Conservation (phyloP, 2,888 invertebrate genomes). For the Coleophora deauratella region DNA sequence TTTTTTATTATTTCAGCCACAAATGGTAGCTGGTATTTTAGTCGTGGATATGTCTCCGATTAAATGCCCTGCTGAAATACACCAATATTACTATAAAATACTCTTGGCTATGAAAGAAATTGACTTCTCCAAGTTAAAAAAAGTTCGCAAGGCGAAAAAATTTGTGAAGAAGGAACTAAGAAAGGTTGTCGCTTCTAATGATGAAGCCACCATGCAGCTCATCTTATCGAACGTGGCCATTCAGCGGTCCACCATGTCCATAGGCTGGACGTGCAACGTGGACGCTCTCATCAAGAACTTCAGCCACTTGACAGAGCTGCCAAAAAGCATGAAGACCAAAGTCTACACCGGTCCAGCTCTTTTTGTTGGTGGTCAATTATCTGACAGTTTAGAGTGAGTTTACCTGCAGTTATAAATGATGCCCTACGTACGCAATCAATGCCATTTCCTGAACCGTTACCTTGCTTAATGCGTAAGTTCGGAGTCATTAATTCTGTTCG, state of each 20-base stretch:
- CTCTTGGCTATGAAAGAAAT: constrained; percentile 63
- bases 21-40: constrained; percentile 74
- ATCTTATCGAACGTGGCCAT: constrained; percentile 67
- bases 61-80: constrained; percentile 60
- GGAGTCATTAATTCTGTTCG: too few species aligned
- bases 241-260: constrained; percentile 23
- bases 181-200: constrained; percentile 29
- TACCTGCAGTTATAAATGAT: too few species aligned
- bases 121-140: constrained; percentile 31
- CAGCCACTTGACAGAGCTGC: constrained; percentile 76
- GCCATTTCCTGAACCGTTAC: too few species aligned
- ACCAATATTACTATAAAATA: constrained; percentile 73
- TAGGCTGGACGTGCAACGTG: constrained; percentile 84
- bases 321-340: constrained; percentile 36
- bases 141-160: constrained; percentile 29
- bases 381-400: constrained; percentile 83
- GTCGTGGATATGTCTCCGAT: constrained; percentile 81
- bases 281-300: constrained; percentile 78
- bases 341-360: constrained; percentile 79
- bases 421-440: too few species aligned
- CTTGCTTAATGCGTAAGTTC: too few species aligned
- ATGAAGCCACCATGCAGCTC: constrained; percentile 73
- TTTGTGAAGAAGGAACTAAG: constrained; percentile 33
- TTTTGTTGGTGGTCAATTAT: constrained; percentile 88
- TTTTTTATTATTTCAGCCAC: constrained; percentile 48